Percentiles rank a stretch among this genome's conserved stretches.
Evolutionary conservation across 2,888 invertebrate species (phyloP).

Genomic region (Dolichomitus sp.): DNA sequence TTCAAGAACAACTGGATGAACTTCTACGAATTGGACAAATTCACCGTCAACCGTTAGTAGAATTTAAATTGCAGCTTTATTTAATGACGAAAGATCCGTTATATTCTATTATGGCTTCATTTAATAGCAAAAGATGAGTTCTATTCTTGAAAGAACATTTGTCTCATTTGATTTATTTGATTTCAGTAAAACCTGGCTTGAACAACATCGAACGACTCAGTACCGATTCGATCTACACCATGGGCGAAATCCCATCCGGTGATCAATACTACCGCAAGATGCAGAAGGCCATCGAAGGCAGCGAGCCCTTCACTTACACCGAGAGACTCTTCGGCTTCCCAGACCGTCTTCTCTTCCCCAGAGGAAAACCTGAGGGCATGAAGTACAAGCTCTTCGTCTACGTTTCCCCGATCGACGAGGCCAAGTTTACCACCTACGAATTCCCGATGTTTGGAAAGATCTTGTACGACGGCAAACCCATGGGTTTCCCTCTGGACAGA

Average conservation of each 20-base stretch:
- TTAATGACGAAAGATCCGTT: background rate
- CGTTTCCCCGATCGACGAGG: conserved; percentile 88
- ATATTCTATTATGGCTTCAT: too few species aligned
- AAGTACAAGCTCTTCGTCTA: conserved; percentile 89
- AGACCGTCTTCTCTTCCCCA: conserved; percentile 89
- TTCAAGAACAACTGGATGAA: conserved; percentile 86
- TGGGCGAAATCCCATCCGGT: conserved; percentile 74
- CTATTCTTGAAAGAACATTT: background rate
- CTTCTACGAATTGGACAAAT: conserved; percentile 89
- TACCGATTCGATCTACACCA: conserved; percentile 77
- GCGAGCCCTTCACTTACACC: conserved; percentile 80
- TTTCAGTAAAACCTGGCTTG: conserved; percentile 80
- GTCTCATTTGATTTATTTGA: background rate
- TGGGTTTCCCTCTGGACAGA: conserved; percentile 89
- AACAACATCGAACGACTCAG: conserved; percentile 81
- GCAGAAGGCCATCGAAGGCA: conserved; percentile 79
- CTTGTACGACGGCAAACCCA: conserved; percentile 86
- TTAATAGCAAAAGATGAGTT: background rate
- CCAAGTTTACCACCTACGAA: conserved; percentile 86
- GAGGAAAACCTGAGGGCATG: conserved; percentile 89
- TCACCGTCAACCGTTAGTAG: conserved; percentile 87
- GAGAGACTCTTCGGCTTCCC: conserved; percentile 86
- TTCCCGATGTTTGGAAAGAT: conserved; percentile 86
- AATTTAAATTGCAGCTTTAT: background rate
- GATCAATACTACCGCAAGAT: conserved; percentile 80